Conservation (phyloP, 1,140 invertebrate genomes). For the Ptiloglossa arizonensis region DNA sequence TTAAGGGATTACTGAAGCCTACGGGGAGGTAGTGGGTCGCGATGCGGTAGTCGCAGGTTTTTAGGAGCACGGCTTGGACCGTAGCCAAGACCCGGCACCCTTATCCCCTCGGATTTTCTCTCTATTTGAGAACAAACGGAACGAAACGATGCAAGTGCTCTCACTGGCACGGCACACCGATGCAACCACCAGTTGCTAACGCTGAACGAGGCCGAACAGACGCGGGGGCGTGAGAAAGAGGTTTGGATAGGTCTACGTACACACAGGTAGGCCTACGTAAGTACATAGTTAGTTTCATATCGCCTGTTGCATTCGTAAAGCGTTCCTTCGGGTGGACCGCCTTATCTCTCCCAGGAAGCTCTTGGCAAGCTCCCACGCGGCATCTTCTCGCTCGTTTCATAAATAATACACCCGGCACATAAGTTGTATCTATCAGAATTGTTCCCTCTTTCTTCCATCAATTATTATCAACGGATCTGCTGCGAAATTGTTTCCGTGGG, state of each 20-base stretch:
- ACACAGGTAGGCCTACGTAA: constrained; percentile 77
- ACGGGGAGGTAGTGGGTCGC: constrained; percentile 9
- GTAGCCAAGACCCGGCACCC: constrained; percentile 74
- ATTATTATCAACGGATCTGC: too few species aligned
- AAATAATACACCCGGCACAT: constrained; percentile 35
- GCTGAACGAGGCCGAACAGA: constrained; percentile 57
- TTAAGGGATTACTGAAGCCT: constrained; percentile 1
- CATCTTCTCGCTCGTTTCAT: constrained; percentile 58
- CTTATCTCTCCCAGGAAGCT: constrained; percentile 47
- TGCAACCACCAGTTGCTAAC: constrained; percentile 81
- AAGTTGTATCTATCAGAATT: constrained; percentile 34
- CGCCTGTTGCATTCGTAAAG: constrained; percentile 79
- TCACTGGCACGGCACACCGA: constrained; percentile 72
- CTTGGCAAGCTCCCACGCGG: constrained; percentile 50
- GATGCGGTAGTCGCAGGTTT: constrained; percentile 44
- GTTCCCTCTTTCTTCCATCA: too few species aligned
- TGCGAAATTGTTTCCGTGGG: too few species aligned
- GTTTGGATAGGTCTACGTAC: constrained; percentile 50
- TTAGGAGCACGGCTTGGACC: constrained; percentile 72
- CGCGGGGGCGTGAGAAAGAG: constrained; percentile 49
- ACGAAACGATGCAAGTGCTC: constrained; percentile 78
- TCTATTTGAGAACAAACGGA: constrained; percentile 81
- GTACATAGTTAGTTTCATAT: constrained; percentile 78
- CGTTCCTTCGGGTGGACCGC: constrained; percentile 69
- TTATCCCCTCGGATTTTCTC: constrained; percentile 80